Evolutionary conservation across 2,888 invertebrate species (phyloP).

Genomic region (Eupithecia abbreviata): DNA sequence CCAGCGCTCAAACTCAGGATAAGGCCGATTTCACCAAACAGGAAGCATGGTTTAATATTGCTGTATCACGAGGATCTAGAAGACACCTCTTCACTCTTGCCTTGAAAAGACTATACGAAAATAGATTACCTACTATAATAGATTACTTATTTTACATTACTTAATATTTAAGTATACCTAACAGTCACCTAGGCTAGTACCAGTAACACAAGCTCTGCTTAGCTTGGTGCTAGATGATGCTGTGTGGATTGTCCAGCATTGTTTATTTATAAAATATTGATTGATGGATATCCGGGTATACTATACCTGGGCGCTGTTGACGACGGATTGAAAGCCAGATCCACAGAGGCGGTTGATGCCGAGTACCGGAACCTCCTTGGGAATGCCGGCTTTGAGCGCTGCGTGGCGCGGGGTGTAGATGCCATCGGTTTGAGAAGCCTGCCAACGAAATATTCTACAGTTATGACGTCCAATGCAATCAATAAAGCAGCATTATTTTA

Average conservation of each 20-base stretch:
- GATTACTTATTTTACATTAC: too few relatives aligned
- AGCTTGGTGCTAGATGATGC: too few relatives aligned
- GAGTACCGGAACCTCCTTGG: slow-evolving; percentile 92
- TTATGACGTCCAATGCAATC: not conserved
- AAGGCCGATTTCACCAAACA: too few relatives aligned
- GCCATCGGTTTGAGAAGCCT: slow-evolving; percentile 92
- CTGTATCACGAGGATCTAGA: not conserved
- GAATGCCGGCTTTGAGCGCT: slow-evolving; percentile 92
- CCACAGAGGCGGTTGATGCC: slow-evolving; percentile 97
- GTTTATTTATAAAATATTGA: too few relatives aligned
- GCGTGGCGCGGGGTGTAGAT: slow-evolving; percentile 94
- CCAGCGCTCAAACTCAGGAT: too few relatives aligned
- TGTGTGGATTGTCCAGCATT: too few relatives aligned
- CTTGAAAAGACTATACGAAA: not conserved
- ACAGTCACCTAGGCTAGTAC: too few relatives aligned
- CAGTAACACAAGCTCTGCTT: too few relatives aligned
- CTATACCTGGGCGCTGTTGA: slow-evolving; percentile 93
- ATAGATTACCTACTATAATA: too few relatives aligned
- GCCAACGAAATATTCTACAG: slow-evolving; percentile 31
- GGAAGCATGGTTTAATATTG: too few relatives aligned
- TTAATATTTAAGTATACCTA: too few relatives aligned
- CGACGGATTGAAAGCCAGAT: slow-evolving; percentile 97
- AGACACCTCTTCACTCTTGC: not conserved
- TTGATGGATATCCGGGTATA: not conserved
- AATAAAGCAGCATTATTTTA: too few relatives aligned